Conservation (phyloP, 2,113 vertebrate genomes). For the Myotis brandtii region DNA sequence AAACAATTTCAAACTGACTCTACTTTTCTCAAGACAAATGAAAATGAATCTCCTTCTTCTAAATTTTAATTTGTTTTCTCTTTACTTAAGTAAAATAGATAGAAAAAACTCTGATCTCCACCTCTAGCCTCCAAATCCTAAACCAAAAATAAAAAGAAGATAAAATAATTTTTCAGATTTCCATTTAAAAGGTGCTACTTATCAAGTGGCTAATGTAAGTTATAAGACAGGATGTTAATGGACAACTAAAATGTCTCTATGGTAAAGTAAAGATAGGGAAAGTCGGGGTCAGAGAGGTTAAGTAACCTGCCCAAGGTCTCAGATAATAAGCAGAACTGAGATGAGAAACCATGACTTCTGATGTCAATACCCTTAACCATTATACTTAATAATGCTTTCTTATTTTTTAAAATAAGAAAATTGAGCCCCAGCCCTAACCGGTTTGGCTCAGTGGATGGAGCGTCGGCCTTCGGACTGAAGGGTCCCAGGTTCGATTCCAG, state of each 20-base stretch:
- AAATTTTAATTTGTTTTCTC: neutral
- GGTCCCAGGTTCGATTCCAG: no score
- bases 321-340: neutral
- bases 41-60: neutral
- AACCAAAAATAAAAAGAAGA: neutral
- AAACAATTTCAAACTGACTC: neutral
- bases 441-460: no score
- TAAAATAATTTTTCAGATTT: constrained; percentile 35
- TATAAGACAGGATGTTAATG: neutral
- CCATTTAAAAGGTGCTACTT: neutral
- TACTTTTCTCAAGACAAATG: neutral
- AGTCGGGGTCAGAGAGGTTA: neutral
- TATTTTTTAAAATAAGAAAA: constrained; percentile 2
- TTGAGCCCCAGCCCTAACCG: neutral
- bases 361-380: neutral
- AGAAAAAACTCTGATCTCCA: neutral
- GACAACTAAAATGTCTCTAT: neutral
- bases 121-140: neutral
- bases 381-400: neutral
- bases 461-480: no score
- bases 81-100: constrained; percentile 1
- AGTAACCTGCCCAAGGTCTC: neutral
- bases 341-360: constrained; percentile 21
- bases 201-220: neutral
- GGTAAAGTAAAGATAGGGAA: constrained; percentile 30